Base-by-base conservation (phyloP, 2,888 invertebrate species). In the Dermolepida albohirtum region DNA sequence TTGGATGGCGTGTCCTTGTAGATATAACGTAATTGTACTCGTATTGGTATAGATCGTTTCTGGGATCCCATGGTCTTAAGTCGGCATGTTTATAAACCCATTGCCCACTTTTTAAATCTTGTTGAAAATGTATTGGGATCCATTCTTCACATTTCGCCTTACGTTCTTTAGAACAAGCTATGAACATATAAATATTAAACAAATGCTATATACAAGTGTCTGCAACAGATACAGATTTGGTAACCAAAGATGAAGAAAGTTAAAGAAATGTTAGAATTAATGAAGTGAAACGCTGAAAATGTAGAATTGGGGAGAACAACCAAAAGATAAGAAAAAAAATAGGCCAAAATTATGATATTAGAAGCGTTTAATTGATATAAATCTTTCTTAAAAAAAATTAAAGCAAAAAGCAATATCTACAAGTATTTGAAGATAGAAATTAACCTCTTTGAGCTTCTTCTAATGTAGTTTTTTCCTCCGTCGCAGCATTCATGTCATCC, bases 401-500 rank as follows among this genome's bases (percentile, higher is more conserved):
- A n/a, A n/a, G n/a, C n/a, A n/a, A n/a, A n/a, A n/a, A n/a, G n/a
- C n/a, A n/a, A n/a, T 22, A 4, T 22, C 22, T 22, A 22, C 22
- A 4, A 22, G 4, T 22, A 22, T 22, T 22, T 22, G n/a, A n/a
- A n/a, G n/a, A n/a, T n/a, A n/a, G n/a, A n/a, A 22, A 50, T 40
- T 16, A 17, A 75, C 87, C 86, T 5, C 97, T 85, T 81, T 97
- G 97, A 0, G 90, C 91, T 80, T 97, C 96, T 78, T 97, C 97
- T 54, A 97, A 86, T 47, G 90, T 85, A 0, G 95, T 96, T 85
- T 97, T 97, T 79, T 96, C 93, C 68, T 94, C 93, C 0, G 97
- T 97, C 0, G 97, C 97, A 1, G 90, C 91, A 29, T 90, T 83
- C 88, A 95, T 94, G 84, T 97, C 96, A 68, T 94, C 93, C 10